A percentile compares a stretch with the other conserved stretches of the same genome.
These are phyloP conservation scores for Esperia sulphurella DNA, from an alignment of 2,888 invertebrate genomes.

Conservation along the genomic window DNA sequence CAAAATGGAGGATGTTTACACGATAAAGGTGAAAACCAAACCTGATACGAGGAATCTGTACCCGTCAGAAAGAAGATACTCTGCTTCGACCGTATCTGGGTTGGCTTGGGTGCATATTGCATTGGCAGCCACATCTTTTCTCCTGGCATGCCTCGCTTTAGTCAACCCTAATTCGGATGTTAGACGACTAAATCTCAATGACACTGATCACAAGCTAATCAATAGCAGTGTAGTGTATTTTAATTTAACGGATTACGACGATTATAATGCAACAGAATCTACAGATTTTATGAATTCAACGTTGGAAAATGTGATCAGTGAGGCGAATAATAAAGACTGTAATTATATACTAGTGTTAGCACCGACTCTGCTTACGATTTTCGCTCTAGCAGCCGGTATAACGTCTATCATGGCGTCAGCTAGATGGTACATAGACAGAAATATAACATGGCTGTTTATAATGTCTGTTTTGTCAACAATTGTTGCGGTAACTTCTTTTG, in stretches of 20 bases:
- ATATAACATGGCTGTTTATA: conserved; percentile 81
- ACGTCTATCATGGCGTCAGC: conserved; percentile 81
- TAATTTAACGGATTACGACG: conserved; percentile 8
- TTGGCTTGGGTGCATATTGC: conserved; percentile 81
- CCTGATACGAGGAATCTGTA: conserved; percentile 79
- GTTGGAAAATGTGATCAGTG: conserved; percentile 7
- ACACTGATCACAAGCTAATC: conserved; percentile 16
- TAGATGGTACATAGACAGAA: conserved; percentile 83
- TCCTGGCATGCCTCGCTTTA: conserved; percentile 77
- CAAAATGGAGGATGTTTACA: conserved; percentile 83
- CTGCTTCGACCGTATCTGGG: conserved; percentile 83
- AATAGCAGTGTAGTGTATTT: conserved; percentile 16
- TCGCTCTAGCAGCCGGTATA: conserved; percentile 71
- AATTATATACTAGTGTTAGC: conserved; percentile 64
- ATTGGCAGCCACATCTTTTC: conserved; percentile 77
- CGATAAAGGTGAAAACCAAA: conserved; percentile 82
- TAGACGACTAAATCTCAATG: conserved; percentile 14
- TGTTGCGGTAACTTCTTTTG: conserved; percentile 63
- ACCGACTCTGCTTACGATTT: conserved; percentile 70
- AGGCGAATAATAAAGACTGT: conserved; percentile 14
- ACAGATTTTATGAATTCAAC: conserved; percentile 9
- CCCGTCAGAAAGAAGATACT: conserved; percentile 83
- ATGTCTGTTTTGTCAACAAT: conserved; percentile 75
- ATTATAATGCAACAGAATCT: neutral
- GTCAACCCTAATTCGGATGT: conserved; percentile 43